Evolutionary conservation across 2,888 invertebrate species (phyloP).

Genomic region (Agrotis ipsilon): DNA sequence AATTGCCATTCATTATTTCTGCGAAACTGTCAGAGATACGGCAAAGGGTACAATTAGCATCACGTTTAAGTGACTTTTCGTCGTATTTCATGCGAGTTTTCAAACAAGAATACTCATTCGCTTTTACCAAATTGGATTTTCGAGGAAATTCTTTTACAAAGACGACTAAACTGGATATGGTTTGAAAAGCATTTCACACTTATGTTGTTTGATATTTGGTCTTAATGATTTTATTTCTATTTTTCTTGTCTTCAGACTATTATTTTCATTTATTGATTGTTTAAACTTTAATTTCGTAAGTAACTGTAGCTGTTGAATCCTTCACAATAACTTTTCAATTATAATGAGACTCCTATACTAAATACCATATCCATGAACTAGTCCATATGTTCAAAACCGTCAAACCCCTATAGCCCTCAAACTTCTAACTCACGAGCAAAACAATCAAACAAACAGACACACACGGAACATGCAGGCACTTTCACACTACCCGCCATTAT

Average conservation of each 20-base stretch:
- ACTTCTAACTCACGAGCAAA: slow-evolving; percentile 37
- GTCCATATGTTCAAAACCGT: not conserved
- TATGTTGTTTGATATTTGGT: not conserved
- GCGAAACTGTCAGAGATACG: slow-evolving; percentile 34
- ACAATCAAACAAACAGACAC: slow-evolving; percentile 35
- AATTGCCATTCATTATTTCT: slow-evolving; percentile 48
- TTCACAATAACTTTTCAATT: not conserved
- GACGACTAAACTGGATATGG: not conserved
- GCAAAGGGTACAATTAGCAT: slow-evolving; percentile 54
- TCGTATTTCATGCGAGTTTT: slow-evolving; percentile 29
- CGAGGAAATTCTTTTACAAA: not conserved
- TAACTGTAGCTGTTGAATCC: not conserved
- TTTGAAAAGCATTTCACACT: not conserved
- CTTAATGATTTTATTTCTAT: not conserved
- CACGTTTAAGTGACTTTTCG: slow-evolving; percentile 38
- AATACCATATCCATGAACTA: no score
- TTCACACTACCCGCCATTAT: slow-evolving; percentile 17
- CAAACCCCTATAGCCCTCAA: slow-evolving; percentile 16
- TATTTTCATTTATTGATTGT: no score
- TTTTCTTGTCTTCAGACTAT: no score
- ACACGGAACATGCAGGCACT: slow-evolving; percentile 16
- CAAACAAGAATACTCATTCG: slow-evolving; percentile 16
- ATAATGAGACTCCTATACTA: no score
- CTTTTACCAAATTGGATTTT: not conserved
- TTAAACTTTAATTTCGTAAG: not conserved